Percentiles rank a stretch among this genome's conserved stretches.
These are phyloP conservation scores for Pseudochaenichthys georgianus DNA, from an alignment of 2,797 vertebrate species.

Conservation along the genomic window DNA sequence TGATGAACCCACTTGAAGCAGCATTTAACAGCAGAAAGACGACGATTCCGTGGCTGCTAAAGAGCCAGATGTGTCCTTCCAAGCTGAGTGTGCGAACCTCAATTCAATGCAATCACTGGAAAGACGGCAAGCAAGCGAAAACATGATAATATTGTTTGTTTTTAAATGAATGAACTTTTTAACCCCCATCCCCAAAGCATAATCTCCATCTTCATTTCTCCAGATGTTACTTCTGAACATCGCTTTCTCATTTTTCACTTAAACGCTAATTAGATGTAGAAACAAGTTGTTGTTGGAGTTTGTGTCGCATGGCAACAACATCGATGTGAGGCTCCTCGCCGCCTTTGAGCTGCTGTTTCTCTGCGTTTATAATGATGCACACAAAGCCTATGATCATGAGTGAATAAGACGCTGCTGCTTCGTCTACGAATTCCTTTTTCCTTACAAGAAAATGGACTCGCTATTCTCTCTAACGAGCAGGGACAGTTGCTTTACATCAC, in stretches of 20 bases:
- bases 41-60: too few species aligned
- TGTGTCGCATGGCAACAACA: slow-evolving; percentile 57
- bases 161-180: slow-evolving; percentile 7
- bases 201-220: not conserved
- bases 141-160: not conserved
- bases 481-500: slow-evolving; percentile 3
- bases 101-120: too few species aligned
- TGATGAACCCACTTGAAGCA: too few species aligned
- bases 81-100: too few species aligned
- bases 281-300: slow-evolving; percentile 40
- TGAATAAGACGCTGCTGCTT: slow-evolving; percentile 15
- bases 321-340: slow-evolving; percentile 22
- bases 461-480: slow-evolving; percentile 1
- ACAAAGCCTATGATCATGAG: slow-evolving; percentile 5
- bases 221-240: not conserved
- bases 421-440: slow-evolving; percentile 16
- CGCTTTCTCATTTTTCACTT: slow-evolving; percentile 17
- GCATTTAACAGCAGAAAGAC: too few species aligned
- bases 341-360: slow-evolving; percentile 28
- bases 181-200: not conserved
- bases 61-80: too few species aligned
- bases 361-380: slow-evolving; percentile 11
- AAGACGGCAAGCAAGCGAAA: too few species aligned
- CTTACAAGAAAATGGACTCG: slow-evolving; percentile 13
- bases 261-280: slow-evolving; percentile 39